Conservation (phyloP, 2,888 invertebrate genomes). For the Cataglyphis altisquamis region DNA sequence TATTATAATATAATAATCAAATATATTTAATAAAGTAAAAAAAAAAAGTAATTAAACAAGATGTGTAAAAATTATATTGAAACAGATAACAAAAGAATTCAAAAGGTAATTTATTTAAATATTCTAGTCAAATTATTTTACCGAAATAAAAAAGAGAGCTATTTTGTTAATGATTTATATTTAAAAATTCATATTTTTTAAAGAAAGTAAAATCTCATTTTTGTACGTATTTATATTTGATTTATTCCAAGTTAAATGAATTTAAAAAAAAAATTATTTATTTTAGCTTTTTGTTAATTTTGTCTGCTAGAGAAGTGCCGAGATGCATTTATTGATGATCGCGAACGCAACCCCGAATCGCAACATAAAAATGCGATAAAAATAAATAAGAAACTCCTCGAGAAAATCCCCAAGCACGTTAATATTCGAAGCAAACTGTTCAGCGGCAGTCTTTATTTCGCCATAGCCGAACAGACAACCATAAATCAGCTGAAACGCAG, state of each 20-base stretch:
- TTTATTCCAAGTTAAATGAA: neutral
- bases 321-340: neutral
- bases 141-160: neutral
- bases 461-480: neutral
- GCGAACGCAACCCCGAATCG: neutral
- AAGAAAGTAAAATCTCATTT: neutral
- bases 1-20: too few species aligned
- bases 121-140: neutral
- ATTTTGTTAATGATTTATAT: neutral
- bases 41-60: neutral
- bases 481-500: conserved; percentile 28
- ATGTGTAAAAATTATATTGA: neutral
- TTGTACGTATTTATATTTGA: neutral
- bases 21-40: neutral
- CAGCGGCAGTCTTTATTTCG: neutral
- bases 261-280: neutral
- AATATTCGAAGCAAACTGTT: conserved; percentile 1
- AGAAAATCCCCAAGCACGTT: conserved; percentile 1
- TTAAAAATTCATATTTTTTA: neutral
- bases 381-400: neutral
- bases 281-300: neutral
- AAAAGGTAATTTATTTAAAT: neutral
- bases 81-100: neutral
- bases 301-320: neutral
- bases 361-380: neutral